A percentile compares a stretch with the other conserved stretches of the same genome.
phyloP scores from a whole-genome alignment of 2,888 invertebrate genomes.

The Phyllotreta striolata region DNA sequence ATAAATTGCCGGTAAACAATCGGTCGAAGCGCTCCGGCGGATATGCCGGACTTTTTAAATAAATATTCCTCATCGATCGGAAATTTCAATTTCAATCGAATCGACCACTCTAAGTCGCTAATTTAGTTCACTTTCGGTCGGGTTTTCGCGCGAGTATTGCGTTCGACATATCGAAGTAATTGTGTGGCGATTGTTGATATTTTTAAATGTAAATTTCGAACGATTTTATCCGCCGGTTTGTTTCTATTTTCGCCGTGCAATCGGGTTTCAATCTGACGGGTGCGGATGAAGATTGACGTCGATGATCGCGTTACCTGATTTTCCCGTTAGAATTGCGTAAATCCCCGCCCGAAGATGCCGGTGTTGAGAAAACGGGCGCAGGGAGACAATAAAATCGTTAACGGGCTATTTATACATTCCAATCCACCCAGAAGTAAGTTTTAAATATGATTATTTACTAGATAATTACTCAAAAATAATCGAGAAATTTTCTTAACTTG shows the following conservation, averaged over 20 bases:
- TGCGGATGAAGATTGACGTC: constrained; percentile 27
- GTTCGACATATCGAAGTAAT: no score
- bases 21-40: constrained; percentile 16
- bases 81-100: constrained; percentile 14
- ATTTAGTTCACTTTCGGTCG: no score
- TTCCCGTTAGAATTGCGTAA: constrained; percentile 9
- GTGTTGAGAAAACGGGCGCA: constrained; percentile 45
- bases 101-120: no score
- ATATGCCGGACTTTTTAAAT: constrained; percentile 22
- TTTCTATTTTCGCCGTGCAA: constrained; percentile 10
- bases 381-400: constrained; percentile 44
- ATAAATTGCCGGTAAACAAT: constrained; percentile 20
- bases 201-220: no score
- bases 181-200: no score
- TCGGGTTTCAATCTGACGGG: constrained; percentile 23
- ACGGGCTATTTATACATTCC: constrained; percentile 70
- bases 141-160: no score
- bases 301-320: constrained; percentile 13
- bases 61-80: constrained; percentile 30
- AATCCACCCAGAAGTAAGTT: constrained; percentile 71
- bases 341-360: constrained; percentile 44
- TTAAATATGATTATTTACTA: background rate
- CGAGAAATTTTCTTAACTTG: no score
- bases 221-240: background rate
- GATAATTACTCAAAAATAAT: no score